A percentile compares a stretch with the other conserved stretches of the same genome.
These are phyloP conservation scores for Cyprinodon brontotheroides DNA, from an alignment of 2,113 vertebrate species.

Conservation along the genomic window DNA sequence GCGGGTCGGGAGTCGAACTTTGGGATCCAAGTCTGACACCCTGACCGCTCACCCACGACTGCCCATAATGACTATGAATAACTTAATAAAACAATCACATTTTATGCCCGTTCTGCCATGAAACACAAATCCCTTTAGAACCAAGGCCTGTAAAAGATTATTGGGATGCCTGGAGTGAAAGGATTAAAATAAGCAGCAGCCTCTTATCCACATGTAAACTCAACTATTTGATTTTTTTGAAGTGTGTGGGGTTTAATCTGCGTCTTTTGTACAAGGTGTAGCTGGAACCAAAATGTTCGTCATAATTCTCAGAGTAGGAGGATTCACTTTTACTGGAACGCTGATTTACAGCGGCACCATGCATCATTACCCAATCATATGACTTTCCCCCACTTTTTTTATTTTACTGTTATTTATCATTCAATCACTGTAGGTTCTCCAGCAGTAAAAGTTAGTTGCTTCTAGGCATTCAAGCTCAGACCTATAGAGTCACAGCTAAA, in stretches of 20 bases:
- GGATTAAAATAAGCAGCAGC: slow-evolving; percentile 38
- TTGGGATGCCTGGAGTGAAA: slow-evolving; percentile 23
- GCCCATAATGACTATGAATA: no score
- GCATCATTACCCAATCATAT: slow-evolving; percentile 5
- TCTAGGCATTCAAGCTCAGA: not conserved
- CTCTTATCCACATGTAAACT: slow-evolving; percentile 11
- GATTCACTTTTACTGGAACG: not conserved
- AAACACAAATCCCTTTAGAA: slow-evolving; percentile 33
- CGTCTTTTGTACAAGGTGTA: slow-evolving; percentile 12
- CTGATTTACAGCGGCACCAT: slow-evolving; percentile 3
- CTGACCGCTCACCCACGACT: no score
- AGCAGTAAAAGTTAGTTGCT: slow-evolving; percentile 8
- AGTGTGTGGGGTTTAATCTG: slow-evolving; percentile 26
- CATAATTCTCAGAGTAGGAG: slow-evolving; percentile 22
- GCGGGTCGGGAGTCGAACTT: no score
- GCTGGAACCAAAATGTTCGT: slow-evolving; percentile 17
- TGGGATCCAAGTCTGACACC: no score
- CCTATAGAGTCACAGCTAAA: not conserved
- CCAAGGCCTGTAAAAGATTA: slow-evolving; percentile 23
- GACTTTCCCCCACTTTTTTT: slow-evolving; percentile 5
- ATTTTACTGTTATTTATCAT: slow-evolving; percentile 24
- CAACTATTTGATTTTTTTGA: slow-evolving; percentile 41
- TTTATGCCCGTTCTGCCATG: not conserved
- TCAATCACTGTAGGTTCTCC: not conserved
- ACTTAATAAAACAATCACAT: no score